Evolutionary conservation across 2,888 invertebrate genomes (phyloP).

Genomic region (Metopia argyrocephala): DNA sequence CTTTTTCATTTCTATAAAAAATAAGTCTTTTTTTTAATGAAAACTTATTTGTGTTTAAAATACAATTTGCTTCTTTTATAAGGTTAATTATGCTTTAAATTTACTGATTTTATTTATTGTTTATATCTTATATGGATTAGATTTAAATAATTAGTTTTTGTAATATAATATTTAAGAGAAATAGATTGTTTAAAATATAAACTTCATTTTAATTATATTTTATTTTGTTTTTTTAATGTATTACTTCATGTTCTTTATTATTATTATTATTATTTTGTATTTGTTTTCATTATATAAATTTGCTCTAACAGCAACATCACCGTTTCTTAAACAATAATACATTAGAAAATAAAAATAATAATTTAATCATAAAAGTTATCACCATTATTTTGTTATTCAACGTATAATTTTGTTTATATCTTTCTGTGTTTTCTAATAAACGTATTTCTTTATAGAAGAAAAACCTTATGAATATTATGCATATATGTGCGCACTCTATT

Average conservation of each 20-base stretch:
- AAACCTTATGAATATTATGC: neutral
- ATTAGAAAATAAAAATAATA: slow-evolving; percentile 49
- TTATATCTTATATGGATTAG: slow-evolving; percentile 20
- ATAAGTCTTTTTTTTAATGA: too few relatives aligned
- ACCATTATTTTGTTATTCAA: slow-evolving; percentile 59
- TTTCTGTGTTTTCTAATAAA: neutral
- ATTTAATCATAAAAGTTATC: slow-evolving; percentile 60
- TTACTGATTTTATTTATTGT: slow-evolving; percentile 39
- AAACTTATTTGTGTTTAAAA: too few relatives aligned
- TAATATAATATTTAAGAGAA: too few relatives aligned
- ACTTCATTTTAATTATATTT: too few relatives aligned
- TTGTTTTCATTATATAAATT: slow-evolving; percentile 57
- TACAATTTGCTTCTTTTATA: too few relatives aligned
- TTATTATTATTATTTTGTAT: slow-evolving; percentile 14
- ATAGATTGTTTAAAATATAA: too few relatives aligned
- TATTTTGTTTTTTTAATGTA: slow-evolving; percentile 21
- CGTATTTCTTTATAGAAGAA: neutral
- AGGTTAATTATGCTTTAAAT: too few relatives aligned
- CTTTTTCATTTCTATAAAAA: too few relatives aligned
- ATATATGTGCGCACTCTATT: slow-evolving; percentile 32
- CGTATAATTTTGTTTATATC: slow-evolving; percentile 6
- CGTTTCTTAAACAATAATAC: slow-evolving; percentile 61
- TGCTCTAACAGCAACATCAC: slow-evolving; percentile 64
- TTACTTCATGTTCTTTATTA: slow-evolving; percentile 28
- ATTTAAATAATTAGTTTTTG: slow-evolving; percentile 29